A percentile compares a stretch with the other conserved stretches of the same genome.
These are phyloP conservation scores for Formica exsecta DNA, from an alignment of 1,140 invertebrate species.

Conservation along the genomic window DNA sequence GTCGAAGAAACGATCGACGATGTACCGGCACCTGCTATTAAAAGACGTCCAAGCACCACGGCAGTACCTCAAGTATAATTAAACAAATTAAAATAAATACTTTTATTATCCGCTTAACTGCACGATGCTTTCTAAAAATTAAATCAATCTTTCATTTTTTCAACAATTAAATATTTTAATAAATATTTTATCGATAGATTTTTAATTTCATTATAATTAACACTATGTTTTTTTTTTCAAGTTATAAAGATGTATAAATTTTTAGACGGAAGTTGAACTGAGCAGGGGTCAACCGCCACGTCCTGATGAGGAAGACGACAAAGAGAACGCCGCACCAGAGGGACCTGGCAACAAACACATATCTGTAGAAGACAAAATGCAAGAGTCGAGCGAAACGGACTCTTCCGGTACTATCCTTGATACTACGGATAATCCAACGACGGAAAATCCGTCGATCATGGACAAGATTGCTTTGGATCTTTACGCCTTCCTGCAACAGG, in stretches of 20 bases:
- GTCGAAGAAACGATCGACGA: constrained; percentile 79
- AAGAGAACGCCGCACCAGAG: constrained; percentile 55
- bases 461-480: constrained; percentile 93
- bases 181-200: constrained; percentile 1
- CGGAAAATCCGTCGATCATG: constrained; percentile 88
- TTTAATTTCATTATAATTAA: not conserved
- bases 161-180: not conserved
- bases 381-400: constrained; percentile 66
- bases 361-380: constrained; percentile 57
- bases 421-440: constrained; percentile 89
- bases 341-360: constrained; percentile 44
- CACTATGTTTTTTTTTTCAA: not conserved
- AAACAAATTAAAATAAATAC: constrained; percentile 1
- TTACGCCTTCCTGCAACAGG: constrained; percentile 91
- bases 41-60: constrained; percentile 75
- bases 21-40: constrained; percentile 55
- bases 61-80: constrained; percentile 74
- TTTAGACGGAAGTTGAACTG: constrained; percentile 75
- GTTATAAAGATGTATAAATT: not conserved
- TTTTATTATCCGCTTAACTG: not conserved
- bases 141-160: not conserved
- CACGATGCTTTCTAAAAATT: not conserved
- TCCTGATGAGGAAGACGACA: constrained; percentile 69
- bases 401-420: constrained; percentile 66
- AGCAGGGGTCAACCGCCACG: constrained; percentile 77